These are phyloP conservation scores for Corythucha ciliata DNA, from an alignment of 2,888 invertebrate species.

Conservation along the genomic window DNA sequence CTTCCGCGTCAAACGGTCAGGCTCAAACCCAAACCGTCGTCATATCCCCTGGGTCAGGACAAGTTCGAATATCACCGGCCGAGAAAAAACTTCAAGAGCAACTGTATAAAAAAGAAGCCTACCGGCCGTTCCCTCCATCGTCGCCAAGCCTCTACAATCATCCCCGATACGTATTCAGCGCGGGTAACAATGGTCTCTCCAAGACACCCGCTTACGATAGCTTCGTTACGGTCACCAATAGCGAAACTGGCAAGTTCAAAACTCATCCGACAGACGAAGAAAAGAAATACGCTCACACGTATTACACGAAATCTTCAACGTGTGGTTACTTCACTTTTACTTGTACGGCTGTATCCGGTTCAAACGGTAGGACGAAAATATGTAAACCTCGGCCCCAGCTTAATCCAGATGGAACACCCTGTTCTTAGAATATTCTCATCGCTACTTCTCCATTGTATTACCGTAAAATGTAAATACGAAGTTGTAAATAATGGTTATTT, in stretches of 20 bases:
- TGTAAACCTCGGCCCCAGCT: conserved; percentile 71
- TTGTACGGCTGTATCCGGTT: conserved; percentile 68
- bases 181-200: conserved; percentile 15
- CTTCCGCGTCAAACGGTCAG: conserved; percentile 49
- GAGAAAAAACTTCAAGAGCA: conserved; percentile 19
- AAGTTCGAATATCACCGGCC: conserved; percentile 34
- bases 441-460: too few relatives aligned
- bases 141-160: not conserved
- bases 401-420: conserved; percentile 62
- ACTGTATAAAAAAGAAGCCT: conserved; percentile 24
- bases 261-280: conserved; percentile 42
- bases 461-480: too few relatives aligned
- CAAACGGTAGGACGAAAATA: conserved; percentile 67
- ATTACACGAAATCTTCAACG: conserved; percentile 76
- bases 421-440: conserved; percentile 23
- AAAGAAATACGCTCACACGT: conserved; percentile 65
- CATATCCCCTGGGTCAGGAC: conserved; percentile 46
- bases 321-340: conserved; percentile 82
- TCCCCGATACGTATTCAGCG: conserved; percentile 12
- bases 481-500: too few relatives aligned
- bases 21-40: conserved; percentile 58
- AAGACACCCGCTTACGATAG: conserved; percentile 38
- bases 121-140: conserved; percentile 9
- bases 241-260: conserved; percentile 63
- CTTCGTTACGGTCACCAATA: conserved; percentile 70